These are phyloP conservation scores for Geopemphigus sp. DNA, from an alignment of 1,140 invertebrate species.

Conservation along the genomic window DNA sequence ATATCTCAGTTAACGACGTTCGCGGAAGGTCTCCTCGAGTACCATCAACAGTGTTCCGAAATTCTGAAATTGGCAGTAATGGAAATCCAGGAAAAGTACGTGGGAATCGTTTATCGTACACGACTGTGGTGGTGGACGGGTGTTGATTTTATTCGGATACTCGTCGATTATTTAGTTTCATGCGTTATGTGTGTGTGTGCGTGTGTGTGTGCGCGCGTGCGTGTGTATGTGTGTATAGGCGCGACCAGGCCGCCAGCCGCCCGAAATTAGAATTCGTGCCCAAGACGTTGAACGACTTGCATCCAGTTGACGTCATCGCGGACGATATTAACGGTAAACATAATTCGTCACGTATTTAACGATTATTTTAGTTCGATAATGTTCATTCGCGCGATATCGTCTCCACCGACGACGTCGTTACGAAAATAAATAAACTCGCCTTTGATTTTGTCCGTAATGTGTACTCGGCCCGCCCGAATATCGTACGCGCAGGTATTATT, in stretches of 20 bases:
- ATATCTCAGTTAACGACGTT: conserved; percentile 94
- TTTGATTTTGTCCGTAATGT: too few relatives aligned
- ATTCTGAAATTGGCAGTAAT: conserved; percentile 81
- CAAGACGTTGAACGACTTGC: conserved; percentile 84
- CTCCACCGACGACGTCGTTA: too few relatives aligned
- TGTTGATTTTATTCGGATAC: too few relatives aligned
- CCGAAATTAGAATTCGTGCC: conserved; percentile 90
- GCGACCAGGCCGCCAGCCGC: conserved; percentile 82
- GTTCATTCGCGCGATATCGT: too few relatives aligned
- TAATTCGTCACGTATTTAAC: too few relatives aligned
- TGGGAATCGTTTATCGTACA: conserved; percentile 50
- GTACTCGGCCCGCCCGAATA: too few relatives aligned
- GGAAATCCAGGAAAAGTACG: conserved; percentile 85
- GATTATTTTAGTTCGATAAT: too few relatives aligned
- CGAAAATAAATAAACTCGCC: too few relatives aligned
- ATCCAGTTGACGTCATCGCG: conserved; percentile 67
- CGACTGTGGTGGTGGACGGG: not conserved
- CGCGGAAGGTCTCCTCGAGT: conserved; percentile 90
- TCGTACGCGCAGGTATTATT: too few relatives aligned
- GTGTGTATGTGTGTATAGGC: conserved; percentile 64
- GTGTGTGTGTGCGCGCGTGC: too few relatives aligned
- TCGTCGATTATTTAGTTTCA: too few relatives aligned
- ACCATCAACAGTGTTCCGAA: conserved; percentile 93
- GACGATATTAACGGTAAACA: conserved; percentile 60
- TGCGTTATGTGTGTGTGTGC: too few relatives aligned